Conservation (phyloP, 2,888 invertebrate genomes). For the Platycheirus albimanus region DNA sequence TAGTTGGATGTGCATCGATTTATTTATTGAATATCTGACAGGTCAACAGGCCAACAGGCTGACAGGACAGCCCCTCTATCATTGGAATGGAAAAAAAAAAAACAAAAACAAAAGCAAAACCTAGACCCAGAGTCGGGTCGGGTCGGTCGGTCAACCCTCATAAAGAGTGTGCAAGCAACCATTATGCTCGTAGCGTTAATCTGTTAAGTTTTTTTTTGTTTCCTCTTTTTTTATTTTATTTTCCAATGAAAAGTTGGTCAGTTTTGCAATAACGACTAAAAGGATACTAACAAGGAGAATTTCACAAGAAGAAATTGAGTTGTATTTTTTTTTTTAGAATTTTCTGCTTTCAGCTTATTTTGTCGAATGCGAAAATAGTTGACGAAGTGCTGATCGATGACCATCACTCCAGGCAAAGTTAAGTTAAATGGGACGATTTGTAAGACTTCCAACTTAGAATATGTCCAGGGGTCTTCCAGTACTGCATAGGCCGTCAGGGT, state of each 20-base stretch:
- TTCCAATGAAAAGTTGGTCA: slow-evolving; percentile 44
- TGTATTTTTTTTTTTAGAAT: no score
- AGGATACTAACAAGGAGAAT: slow-evolving; percentile 18
- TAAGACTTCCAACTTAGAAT: no score
- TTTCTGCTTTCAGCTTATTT: no score
- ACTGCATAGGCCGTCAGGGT: no score
- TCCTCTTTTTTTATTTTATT: slow-evolving; percentile 6
- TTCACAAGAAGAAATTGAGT: not conserved
- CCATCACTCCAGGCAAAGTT: no score
- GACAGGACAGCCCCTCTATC: not conserved
- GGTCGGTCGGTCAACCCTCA: slow-evolving; percentile 40
- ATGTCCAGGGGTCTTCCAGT: no score
- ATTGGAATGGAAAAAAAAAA: slow-evolving; percentile 42
- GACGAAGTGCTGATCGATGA: no score
- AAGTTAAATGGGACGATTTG: no score
- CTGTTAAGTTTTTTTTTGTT: slow-evolving; percentile 36
- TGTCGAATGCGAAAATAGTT: no score
- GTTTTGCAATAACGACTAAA: slow-evolving; percentile 25
- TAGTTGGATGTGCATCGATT: slow-evolving; percentile 49
- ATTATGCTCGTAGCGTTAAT: slow-evolving; percentile 57
- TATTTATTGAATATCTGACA: slow-evolving; percentile 32
- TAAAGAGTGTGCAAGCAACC: slow-evolving; percentile 53
- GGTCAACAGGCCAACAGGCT: not conserved
- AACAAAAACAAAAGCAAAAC: slow-evolving; percentile 44
- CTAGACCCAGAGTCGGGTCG: slow-evolving; percentile 29